phyloP scores from a whole-genome alignment of 1,140 invertebrate species.

The Brachionus calyciflorus region DNA sequence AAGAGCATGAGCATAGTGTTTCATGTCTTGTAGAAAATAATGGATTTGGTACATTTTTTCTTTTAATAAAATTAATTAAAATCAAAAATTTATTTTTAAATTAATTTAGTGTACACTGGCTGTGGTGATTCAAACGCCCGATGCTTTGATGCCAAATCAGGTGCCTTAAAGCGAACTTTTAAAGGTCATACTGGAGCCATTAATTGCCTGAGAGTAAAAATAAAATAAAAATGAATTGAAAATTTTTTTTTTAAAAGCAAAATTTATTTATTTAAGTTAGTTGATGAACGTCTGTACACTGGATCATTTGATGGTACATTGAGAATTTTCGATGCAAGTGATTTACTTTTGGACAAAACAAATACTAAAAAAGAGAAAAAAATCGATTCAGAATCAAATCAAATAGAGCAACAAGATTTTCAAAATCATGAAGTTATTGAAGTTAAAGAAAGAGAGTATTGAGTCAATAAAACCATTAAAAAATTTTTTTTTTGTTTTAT shows the following conservation, averaged over 20 bases:
- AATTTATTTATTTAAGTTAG: conserved; percentile 50
- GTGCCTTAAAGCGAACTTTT: conserved; percentile 58
- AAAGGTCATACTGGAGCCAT: conserved; percentile 60
- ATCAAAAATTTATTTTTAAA: conserved; percentile 47
- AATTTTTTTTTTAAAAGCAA: neutral
- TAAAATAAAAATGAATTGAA: neutral
- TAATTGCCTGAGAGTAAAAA: conserved; percentile 57
- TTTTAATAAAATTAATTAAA: neutral
- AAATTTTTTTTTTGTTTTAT: neutral
- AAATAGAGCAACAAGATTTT: neutral
- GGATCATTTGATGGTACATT: conserved; percentile 60
- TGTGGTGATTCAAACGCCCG: conserved; percentile 59
- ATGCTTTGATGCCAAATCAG: conserved; percentile 64
- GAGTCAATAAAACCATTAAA: neutral
- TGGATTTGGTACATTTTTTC: conserved; percentile 60
- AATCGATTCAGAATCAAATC: neutral
- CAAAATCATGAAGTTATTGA: neutral
- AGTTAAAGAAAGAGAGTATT: conserved; percentile 20
- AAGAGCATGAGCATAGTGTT: conserved; percentile 63
- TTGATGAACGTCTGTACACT: conserved; percentile 59
- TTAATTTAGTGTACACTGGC: conserved; percentile 63
- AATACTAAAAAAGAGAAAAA: neutral
- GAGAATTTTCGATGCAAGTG: conserved; percentile 51
- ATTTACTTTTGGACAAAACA: neutral
- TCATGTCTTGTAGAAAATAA: conserved; percentile 61